phyloP scores from a whole-genome alignment of 2,113 vertebrate species.

The Rostratula benghalensis region DNA sequence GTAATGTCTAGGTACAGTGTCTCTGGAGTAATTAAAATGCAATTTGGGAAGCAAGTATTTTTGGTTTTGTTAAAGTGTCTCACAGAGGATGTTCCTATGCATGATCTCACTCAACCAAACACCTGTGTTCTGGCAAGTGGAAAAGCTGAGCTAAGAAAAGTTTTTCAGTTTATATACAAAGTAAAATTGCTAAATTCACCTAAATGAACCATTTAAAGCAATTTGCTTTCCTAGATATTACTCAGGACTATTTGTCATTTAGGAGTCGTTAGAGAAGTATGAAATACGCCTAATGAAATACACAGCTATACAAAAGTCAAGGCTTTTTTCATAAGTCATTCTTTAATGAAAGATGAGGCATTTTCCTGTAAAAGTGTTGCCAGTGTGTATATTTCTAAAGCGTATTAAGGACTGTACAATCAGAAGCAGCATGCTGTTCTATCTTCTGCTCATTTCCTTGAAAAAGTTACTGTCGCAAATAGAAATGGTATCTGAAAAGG shows the following conservation, averaged over 20 bases:
- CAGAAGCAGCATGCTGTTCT: slow-evolving; percentile 41
- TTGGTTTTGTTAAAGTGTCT: not conserved
- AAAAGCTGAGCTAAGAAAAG: slow-evolving; percentile 32
- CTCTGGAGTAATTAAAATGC: not conserved
- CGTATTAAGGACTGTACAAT: slow-evolving; percentile 47
- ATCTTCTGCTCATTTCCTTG: slow-evolving; percentile 41
- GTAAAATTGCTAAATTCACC: slow-evolving; percentile 25
- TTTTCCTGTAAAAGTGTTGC: slow-evolving; percentile 25
- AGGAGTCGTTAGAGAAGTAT: not conserved
- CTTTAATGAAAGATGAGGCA: slow-evolving; percentile 15
- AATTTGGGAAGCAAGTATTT: not conserved
- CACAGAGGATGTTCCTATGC: not conserved
- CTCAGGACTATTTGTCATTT: slow-evolving; percentile 1
- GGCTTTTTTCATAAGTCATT: not conserved
- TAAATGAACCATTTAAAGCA: slow-evolving; percentile 48
- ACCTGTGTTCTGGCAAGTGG: not conserved
- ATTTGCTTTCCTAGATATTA: slow-evolving; percentile 13
- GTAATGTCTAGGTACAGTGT: not conserved
- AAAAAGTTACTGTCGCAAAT: slow-evolving; percentile 43
- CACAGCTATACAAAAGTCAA: not conserved
- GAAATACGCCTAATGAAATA: slow-evolving; percentile 37
- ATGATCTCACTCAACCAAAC: not conserved
- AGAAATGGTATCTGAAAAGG: slow-evolving; percentile 48
- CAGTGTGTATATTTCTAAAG: slow-evolving; percentile 33
- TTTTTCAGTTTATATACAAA: slow-evolving; percentile 7